phyloP scores from a whole-genome alignment of 2,888 invertebrate genomes.

The Macaria liturata region DNA sequence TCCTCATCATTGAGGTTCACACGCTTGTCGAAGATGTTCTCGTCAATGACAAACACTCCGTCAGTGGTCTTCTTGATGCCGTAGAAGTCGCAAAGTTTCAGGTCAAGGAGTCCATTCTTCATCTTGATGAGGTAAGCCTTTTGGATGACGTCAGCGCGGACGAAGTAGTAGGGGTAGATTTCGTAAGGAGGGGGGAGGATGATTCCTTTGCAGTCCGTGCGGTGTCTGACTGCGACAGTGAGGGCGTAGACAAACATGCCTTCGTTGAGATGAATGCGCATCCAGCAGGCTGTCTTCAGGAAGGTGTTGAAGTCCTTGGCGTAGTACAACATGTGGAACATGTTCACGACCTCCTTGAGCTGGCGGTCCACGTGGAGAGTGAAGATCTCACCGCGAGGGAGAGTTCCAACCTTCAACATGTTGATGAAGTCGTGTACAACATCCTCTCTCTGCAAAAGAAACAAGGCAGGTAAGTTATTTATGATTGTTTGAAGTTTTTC shows the following conservation, averaged over 20 bases:
- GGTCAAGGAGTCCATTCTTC: conserved; percentile 71
- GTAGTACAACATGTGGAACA: conserved; percentile 81
- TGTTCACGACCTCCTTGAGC: conserved; percentile 73
- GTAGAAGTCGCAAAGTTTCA: conserved; percentile 77
- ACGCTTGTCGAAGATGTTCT: conserved; percentile 85
- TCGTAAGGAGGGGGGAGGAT: conserved; percentile 83
- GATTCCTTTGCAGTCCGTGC: conserved; percentile 75
- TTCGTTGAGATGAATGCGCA: conserved; percentile 79
- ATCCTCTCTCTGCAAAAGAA: conserved; percentile 73
- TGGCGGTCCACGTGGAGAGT: conserved; percentile 76
- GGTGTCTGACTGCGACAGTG: conserved; percentile 78
- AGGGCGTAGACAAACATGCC: conserved; percentile 83
- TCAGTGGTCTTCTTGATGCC: conserved; percentile 77
- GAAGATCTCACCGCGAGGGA: conserved; percentile 82
- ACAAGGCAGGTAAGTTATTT: too few relatives aligned
- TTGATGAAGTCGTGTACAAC: conserved; percentile 82
- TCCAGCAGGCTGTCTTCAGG: conserved; percentile 77
- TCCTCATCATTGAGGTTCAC: conserved; percentile 80
- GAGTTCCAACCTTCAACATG: conserved; percentile 75
- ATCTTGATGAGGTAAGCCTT: conserved; percentile 79
- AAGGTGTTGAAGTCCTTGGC: conserved; percentile 80
- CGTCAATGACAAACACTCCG: conserved; percentile 83
- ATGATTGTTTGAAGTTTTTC: too few relatives aligned
- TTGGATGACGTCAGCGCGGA: conserved; percentile 85
- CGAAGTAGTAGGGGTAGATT: conserved; percentile 86